These are phyloP conservation scores for Aurelia sp. DNA, from an alignment of 30 jellyfish, hydroid and myxozoan species.

Conservation along the genomic window DNA sequence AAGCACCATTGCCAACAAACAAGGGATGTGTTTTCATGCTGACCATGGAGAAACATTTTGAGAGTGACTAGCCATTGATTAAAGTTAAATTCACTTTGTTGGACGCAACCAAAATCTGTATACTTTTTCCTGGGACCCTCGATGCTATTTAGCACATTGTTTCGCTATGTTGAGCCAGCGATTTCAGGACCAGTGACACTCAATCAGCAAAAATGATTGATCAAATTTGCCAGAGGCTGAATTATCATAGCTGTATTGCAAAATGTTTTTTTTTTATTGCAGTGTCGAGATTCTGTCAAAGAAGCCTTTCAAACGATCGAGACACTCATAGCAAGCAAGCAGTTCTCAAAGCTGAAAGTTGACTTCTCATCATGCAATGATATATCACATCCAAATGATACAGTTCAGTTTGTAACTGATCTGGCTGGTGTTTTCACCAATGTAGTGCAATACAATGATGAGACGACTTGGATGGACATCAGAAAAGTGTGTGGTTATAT, in stretches of 20 bases:
- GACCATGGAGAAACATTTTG: no score
- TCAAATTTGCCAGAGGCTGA: not conserved
- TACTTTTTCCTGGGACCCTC: no score
- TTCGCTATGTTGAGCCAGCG: no score
- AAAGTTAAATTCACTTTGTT: no score
- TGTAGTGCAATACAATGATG: conserved; percentile 75
- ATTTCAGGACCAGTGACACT: no score
- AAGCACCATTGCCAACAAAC: no score
- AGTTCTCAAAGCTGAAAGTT: conserved; percentile 42
- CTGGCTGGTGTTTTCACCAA: conserved; percentile 67
- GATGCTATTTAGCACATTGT: no score
- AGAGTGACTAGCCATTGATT: no score
- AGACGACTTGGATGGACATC: conserved; percentile 65
- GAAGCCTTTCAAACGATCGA: conserved; percentile 62
- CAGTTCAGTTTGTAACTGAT: conserved; percentile 56
- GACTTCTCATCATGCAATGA: conserved; percentile 73
- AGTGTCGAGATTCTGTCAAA: conserved; percentile 68
- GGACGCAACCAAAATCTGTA: no score
- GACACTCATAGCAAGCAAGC: conserved; percentile 30
- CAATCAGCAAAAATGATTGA: no score
- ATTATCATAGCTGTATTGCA: not conserved
- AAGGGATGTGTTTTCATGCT: no score
- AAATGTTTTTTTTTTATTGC: not conserved
- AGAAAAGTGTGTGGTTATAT: conserved; percentile 68
- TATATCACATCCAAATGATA: conserved; percentile 70